These are phyloP conservation scores for Ceyx melanurus DNA, from an alignment of 2,113 vertebrate species.

Conservation along the genomic window DNA sequence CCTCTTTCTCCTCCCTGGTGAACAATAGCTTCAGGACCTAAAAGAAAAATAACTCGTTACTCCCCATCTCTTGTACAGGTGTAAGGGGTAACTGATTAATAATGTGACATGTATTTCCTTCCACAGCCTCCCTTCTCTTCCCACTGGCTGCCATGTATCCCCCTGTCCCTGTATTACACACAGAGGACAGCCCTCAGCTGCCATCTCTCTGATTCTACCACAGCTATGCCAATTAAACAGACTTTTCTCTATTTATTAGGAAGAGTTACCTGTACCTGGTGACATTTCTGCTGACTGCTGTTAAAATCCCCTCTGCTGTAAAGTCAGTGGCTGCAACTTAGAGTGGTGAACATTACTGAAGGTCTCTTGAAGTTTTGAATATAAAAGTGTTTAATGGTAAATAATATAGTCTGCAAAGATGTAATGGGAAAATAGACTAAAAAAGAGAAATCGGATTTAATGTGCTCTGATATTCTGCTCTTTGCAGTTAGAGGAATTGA, in stretches of 20 bases:
- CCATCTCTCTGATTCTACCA: not conserved
- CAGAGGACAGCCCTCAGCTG: constrained; percentile 30
- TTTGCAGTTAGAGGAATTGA: not conserved
- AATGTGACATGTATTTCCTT: not conserved
- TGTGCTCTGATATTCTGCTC: not conserved
- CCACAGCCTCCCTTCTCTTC: not conserved
- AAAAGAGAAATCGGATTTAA: constrained; percentile 6
- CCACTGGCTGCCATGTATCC: not conserved
- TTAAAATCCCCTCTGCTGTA: not conserved
- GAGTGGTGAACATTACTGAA: not conserved
- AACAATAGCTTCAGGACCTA: not conserved
- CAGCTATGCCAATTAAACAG: constrained; percentile 25
- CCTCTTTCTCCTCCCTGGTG: not conserved
- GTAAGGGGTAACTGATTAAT: not conserved
- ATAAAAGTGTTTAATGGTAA: not conserved
- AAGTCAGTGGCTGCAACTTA: constrained; percentile 3
- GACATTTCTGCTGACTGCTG: constrained; percentile 37
- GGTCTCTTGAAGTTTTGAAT: not conserved
- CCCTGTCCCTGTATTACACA: not conserved
- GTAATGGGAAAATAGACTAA: not conserved
- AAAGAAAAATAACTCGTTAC: not conserved
- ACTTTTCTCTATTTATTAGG: not conserved
- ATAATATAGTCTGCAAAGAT: not conserved
- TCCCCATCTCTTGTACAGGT: not conserved
- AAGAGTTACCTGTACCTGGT: not conserved